Conservation (phyloP, 30 jellyfish, hydroid and myxozoan genomes). For the Phacellophora camtschatica region DNA sequence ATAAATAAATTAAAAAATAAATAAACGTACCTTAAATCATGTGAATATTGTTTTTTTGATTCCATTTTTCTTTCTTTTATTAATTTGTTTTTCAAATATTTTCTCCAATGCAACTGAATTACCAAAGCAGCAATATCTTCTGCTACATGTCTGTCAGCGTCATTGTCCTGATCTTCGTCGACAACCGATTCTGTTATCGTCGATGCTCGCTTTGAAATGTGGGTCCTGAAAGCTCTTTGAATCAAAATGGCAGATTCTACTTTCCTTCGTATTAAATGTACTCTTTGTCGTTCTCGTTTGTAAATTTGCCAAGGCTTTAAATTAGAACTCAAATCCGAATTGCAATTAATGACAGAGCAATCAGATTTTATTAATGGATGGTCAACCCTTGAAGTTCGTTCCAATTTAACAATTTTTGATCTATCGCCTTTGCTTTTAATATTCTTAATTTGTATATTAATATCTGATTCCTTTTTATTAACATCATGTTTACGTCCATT, state of each 20-base stretch:
- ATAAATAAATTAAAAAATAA: neutral
- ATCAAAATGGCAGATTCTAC: constrained; percentile 86
- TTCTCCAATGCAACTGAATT: constrained; percentile 93
- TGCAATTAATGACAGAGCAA: neutral
- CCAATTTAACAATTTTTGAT: neutral
- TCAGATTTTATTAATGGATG: neutral
- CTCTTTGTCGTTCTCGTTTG: constrained; percentile 73
- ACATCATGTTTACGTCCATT: neutral
- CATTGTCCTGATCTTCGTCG: constrained; percentile 4
- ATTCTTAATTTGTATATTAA: too few species aligned
- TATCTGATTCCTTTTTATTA: neutral
- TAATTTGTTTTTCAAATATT: constrained; percentile 64
- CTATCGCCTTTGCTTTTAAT: too few species aligned
- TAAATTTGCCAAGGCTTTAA: constrained; percentile 80
- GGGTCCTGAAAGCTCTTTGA: constrained; percentile 75
- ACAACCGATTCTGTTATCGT: neutral
- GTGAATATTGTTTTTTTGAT: neutral
- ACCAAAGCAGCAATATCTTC: constrained; percentile 88
- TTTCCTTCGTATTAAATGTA: constrained; percentile 69
- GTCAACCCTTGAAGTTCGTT: constrained; percentile 18
- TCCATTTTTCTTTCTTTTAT: constrained; percentile 15
- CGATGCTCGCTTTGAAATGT: neutral
- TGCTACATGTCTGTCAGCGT: neutral
- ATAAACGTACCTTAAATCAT: constrained; percentile 28
- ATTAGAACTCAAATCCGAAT: neutral